Evolutionary conservation across 2,888 invertebrate genomes (phyloP).

Genomic region (Raillietiella orientalis): DNA sequence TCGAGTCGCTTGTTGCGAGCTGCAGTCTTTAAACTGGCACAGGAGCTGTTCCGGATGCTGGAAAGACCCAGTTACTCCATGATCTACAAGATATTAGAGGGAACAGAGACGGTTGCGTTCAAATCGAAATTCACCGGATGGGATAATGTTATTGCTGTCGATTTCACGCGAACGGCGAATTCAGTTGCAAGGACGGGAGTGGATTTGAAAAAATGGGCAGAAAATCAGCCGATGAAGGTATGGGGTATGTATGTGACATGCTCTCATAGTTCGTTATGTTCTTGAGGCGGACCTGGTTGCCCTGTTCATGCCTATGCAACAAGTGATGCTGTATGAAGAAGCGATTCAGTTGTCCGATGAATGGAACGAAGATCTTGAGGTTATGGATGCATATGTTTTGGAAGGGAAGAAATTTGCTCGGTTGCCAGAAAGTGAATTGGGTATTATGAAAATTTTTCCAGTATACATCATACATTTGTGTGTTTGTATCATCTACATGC

Average conservation of each 20-base stretch:
- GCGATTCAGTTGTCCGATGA: constrained; percentile 66
- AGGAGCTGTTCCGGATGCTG: constrained; percentile 84
- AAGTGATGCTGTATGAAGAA: constrained; percentile 46
- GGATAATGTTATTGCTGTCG: constrained; percentile 97
- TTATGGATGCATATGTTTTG: constrained; percentile 87
- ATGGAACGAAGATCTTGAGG: constrained; percentile 93
- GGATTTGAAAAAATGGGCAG: constrained; percentile 70
- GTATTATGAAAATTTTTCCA: constrained; percentile 15
- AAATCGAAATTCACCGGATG: constrained; percentile 88
- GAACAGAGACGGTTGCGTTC: constrained; percentile 65
- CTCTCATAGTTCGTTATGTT: constrained; percentile 2
- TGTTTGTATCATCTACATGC: too few species aligned
- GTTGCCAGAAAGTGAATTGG: constrained; percentile 73
- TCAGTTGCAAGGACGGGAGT: constrained; percentile 87
- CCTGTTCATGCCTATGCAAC: constrained; percentile 76
- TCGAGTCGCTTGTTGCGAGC: constrained; percentile 78
- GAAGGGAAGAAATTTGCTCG: constrained; percentile 93
- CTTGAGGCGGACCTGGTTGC: constrained; percentile 61
- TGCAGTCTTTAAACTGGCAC: constrained; percentile 83
- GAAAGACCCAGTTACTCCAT: constrained; percentile 47
- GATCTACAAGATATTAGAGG: constrained; percentile 66
- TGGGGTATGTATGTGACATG: constrained; percentile 5
- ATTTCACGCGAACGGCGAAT: constrained; percentile 91
- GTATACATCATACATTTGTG: too few species aligned
- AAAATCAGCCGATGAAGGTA: constrained; percentile 50